Percentiles rank a stretch among this genome's conserved stretches.
Conservation (phyloP, 2,797 vertebrate genomes). For the Gymnodraco acuticeps region DNA sequence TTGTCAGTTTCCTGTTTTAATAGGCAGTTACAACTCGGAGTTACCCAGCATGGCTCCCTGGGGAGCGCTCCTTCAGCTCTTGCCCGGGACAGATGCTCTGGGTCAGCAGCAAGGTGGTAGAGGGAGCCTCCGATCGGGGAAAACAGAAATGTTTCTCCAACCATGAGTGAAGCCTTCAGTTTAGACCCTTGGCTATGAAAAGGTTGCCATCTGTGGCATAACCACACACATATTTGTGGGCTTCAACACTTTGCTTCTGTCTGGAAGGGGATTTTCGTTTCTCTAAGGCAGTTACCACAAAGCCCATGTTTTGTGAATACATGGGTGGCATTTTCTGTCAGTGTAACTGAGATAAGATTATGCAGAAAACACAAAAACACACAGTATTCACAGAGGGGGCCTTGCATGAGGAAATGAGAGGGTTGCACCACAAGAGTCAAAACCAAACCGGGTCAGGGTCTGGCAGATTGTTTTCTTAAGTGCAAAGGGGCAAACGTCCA, state of each 20-base stretch:
- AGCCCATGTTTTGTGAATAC: conserved; percentile 42
- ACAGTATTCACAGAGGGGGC: conserved; percentile 36
- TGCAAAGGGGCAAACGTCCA: conserved; percentile 72
- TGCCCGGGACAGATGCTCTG: conserved; percentile 67
- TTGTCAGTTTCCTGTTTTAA: conserved; percentile 80
- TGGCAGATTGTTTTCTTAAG: conserved; percentile 77
- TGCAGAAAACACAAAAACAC: conserved; percentile 38
- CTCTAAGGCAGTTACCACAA: conserved; percentile 60
- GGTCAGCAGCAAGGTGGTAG: conserved; percentile 72
- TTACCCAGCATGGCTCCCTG: conserved; percentile 71
- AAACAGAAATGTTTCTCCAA: conserved; percentile 70
- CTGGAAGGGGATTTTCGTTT: conserved; percentile 62
- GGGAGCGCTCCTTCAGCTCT: conserved; percentile 65
- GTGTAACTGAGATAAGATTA: conserved; percentile 56
- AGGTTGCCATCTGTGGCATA: conserved; percentile 71
- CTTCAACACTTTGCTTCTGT: conserved; percentile 75
- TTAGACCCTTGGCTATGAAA: conserved; percentile 49
- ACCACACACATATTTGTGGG: conserved; percentile 76
- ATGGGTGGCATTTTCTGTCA: conserved; percentile 67
- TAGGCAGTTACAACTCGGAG: conserved; percentile 72
- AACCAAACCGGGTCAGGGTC: conserved; percentile 69
- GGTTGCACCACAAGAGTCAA: conserved; percentile 70
- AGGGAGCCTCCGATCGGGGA: conserved; percentile 66
- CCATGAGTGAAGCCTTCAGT: conserved; percentile 57
- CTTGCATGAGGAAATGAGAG: conserved; percentile 68